These are phyloP conservation scores for Takifugu flavidus DNA, from an alignment of 2,113 vertebrate species.

Conservation along the genomic window DNA sequence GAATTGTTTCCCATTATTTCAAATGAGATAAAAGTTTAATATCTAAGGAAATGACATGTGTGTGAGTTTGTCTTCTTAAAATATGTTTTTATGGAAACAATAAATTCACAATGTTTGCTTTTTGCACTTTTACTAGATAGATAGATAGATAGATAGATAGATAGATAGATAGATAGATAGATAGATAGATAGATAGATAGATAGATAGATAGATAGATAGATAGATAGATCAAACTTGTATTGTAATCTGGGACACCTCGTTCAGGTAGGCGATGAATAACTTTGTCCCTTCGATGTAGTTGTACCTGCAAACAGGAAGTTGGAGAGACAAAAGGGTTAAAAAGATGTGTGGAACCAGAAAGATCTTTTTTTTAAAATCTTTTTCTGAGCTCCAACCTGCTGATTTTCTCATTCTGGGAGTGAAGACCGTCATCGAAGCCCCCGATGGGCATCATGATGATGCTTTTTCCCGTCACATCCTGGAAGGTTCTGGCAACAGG, in stretches of 20 bases:
- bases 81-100: too few species aligned
- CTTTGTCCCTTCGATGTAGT: slow-evolving; percentile 78
- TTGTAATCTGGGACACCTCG: slow-evolving; percentile 69
- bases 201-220: slow-evolving; percentile 23
- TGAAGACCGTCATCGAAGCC: slow-evolving; percentile 78
- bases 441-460: slow-evolving; percentile 80
- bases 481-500: slow-evolving; percentile 75
- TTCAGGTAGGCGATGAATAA: slow-evolving; percentile 73
- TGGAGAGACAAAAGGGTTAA: background rate
- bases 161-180: slow-evolving; percentile 18
- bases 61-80: too few species aligned
- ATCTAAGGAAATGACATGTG: too few species aligned
- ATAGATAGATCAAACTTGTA: slow-evolving; percentile 37
- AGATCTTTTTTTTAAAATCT: background rate
- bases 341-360: background rate
- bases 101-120: background rate
- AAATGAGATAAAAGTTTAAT: too few species aligned
- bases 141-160: slow-evolving; percentile 20
- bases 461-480: slow-evolving; percentile 73
- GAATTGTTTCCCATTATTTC: too few species aligned
- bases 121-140: background rate
- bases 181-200: slow-evolving; percentile 18
- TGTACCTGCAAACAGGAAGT: slow-evolving; percentile 59
- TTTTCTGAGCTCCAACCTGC: slow-evolving; percentile 62
- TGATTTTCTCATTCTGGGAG: slow-evolving; percentile 82